Percentiles rank a stretch among this genome's conserved stretches.
Evolutionary conservation across 2,113 vertebrate species (phyloP).

Genomic region (Picathartes gymnocephalus): DNA sequence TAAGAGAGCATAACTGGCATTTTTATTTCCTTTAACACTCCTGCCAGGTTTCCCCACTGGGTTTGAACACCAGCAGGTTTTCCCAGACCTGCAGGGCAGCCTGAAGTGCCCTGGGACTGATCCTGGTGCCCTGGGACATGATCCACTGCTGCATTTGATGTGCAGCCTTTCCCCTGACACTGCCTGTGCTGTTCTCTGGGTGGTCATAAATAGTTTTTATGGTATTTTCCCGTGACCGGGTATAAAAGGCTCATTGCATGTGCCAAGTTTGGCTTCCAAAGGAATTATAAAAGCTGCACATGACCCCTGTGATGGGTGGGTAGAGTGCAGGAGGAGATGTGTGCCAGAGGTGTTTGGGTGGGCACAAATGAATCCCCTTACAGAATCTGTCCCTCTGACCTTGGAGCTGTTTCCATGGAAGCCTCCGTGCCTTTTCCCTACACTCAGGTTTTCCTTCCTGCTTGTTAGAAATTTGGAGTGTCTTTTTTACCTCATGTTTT

Average conservation of each 20-base stretch:
- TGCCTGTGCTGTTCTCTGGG: neutral
- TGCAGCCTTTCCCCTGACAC: neutral
- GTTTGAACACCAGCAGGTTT: neutral
- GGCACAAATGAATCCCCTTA: neutral
- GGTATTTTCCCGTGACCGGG: neutral
- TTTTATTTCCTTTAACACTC: neutral
- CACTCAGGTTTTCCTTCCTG: neutral
- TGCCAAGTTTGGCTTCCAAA: conserved; percentile 14
- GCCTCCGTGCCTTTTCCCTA: neutral
- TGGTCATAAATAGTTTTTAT: neutral
- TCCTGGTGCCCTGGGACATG: neutral
- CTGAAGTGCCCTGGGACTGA: neutral
- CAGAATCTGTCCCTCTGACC: neutral
- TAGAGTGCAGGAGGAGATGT: neutral
- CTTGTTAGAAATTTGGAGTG: neutral
- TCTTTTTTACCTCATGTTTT: neutral
- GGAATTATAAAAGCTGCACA: neutral
- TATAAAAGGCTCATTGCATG: neutral
- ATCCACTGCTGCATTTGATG: neutral
- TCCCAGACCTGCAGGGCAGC: neutral
- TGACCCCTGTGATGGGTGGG: neutral
- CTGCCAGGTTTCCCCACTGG: neutral
- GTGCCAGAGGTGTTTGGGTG: neutral
- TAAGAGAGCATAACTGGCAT: neutral
- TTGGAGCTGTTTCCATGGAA: neutral